Conservation (phyloP, 2,797 vertebrate genomes). For the Smutsia gigantea region DNA sequence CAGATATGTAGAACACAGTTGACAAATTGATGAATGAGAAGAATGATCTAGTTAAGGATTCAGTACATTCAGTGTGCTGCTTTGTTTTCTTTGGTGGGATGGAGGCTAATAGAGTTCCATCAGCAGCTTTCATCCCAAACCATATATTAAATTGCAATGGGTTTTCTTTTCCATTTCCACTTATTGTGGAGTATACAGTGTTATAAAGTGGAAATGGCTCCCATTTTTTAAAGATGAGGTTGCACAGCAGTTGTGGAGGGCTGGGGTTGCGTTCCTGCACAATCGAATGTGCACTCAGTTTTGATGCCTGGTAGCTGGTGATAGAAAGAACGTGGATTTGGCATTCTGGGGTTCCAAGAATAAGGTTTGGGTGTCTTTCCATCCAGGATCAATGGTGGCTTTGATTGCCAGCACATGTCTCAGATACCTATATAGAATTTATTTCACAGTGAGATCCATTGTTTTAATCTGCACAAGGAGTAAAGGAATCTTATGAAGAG, state of each 20-base stretch:
- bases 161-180: neutral
- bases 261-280: neutral
- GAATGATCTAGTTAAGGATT: neutral
- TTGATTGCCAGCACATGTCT: constrained; percentile 16
- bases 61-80: neutral
- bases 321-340: neutral
- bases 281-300: neutral
- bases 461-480: constrained; percentile 49
- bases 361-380: constrained; percentile 41
- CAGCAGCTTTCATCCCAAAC: constrained; percentile 35
- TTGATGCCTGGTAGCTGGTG: neutral
- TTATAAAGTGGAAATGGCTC: neutral
- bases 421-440: constrained; percentile 53
- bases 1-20: neutral
- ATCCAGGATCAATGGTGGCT: neutral
- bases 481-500: neutral
- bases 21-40: constrained; percentile 11
- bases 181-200: neutral
- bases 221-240: neutral
- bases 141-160: neutral
- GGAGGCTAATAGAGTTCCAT: neutral
- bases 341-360: constrained; percentile 45
- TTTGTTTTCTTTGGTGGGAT: neutral
- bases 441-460: constrained; percentile 46
- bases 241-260: neutral